These are phyloP conservation scores for Odontamblyopus lacepedii DNA, from an alignment of 2,797 vertebrate species.

Conservation along the genomic window DNA sequence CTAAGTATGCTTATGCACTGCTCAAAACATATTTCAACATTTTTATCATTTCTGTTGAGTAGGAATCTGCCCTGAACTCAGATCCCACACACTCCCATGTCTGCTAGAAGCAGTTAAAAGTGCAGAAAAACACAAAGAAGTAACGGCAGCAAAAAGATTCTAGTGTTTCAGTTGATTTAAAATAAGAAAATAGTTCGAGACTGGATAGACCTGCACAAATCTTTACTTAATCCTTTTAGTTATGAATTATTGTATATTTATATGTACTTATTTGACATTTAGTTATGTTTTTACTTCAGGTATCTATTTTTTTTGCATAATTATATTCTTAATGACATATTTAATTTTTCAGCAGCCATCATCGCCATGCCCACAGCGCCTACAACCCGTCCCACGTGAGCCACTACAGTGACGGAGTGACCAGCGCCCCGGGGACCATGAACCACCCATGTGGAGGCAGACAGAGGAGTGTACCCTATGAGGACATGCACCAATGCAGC, in stretches of 20 bases:
- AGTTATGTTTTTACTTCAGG: background rate
- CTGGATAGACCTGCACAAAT: background rate
- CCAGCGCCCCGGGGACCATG: constrained; percentile 98
- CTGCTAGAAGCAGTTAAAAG: background rate
- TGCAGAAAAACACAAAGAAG: constrained; percentile 7
- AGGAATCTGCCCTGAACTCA: background rate
- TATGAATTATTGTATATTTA: background rate
- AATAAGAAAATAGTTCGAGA: background rate
- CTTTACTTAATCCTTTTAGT: background rate
- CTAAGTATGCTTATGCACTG: constrained; percentile 56
- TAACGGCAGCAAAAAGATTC: background rate
- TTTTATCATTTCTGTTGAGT: constrained; percentile 37
- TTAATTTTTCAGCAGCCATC: constrained; percentile 59
- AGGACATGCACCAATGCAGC: constrained; percentile 96
- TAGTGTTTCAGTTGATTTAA: background rate
- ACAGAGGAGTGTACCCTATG: constrained; percentile 89
- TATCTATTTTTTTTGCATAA: background rate
- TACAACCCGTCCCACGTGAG: constrained; percentile 88
- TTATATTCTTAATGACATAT: background rate
- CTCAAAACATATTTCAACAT: constrained; percentile 13
- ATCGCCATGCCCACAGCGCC: constrained; percentile 76
- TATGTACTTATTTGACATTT: background rate
- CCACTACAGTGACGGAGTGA: constrained; percentile 93
- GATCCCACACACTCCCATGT: constrained; percentile 40
- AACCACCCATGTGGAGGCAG: constrained; percentile 86